Base-by-base conservation (phyloP, 2,888 invertebrate species). In the Cybosia mesomella region DNA sequence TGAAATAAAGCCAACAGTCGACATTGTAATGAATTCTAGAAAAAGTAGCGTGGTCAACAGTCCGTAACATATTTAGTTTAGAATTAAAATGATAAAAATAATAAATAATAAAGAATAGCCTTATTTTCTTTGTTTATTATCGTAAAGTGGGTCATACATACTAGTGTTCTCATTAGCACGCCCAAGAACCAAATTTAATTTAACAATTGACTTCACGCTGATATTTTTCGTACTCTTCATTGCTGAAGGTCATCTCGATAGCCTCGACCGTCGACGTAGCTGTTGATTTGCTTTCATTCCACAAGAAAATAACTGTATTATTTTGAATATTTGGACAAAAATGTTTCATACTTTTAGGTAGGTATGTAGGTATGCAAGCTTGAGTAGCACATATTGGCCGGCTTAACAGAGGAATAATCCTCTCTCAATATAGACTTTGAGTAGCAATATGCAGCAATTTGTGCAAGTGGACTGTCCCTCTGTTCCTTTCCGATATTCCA, bases 81-180 rank as follows among this genome's bases (percentile, higher is more conserved):
- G 18, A 49, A 43, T 43, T 18, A 49, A 49, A 9, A 49, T 49
- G n/a, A 49, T 49, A 49, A 49, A 49, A 18, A 34, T 10, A 34
- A 49, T 49, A 18, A 28, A n/a, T 43, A 3, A 15, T 49, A 18
- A 28, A n/a, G 18, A 3, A 15, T 43, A 0, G 15, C 18, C 15
- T 15, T 39, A 15, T 39, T 39, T 39, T 13, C 18, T 43, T 49
- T 1, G 18, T 49, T 49, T 18, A 18, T 49, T 18, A 18, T 49
- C 49, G n/a, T 49, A 49, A 49, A 49, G 49, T 49, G 49, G 49
- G n/a, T 49, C 49, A 49, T 49, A 49, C 49, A n/a, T 49, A n/a
- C 49, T n/a, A 2, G 13, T 36, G n/a, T n/a, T 8, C 49, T 49
- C n/a, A 49, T 49, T n/a, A 43, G 18, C 43, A 18, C 5, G 18